Conservation (phyloP, 2,113 vertebrate genomes). For the Symphodus melops region DNA sequence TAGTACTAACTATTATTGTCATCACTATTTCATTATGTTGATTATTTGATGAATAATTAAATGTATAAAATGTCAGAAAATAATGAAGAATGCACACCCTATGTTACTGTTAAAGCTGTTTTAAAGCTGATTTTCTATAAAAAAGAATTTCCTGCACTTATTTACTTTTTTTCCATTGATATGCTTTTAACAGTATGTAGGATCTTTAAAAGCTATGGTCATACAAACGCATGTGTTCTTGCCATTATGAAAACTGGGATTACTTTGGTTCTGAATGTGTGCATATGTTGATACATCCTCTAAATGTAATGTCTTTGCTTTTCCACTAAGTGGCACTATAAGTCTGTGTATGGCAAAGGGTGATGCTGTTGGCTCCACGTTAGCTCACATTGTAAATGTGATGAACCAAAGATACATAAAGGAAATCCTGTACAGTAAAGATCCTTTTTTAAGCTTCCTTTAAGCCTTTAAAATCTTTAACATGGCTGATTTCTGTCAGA, state of each 20-base stretch:
- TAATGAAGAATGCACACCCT: no score
- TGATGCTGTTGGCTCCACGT: neutral
- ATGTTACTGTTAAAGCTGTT: no score
- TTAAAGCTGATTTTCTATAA: no score
- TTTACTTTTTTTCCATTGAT: no score
- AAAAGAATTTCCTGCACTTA: no score
- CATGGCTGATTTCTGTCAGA: neutral
- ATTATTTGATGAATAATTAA: neutral
- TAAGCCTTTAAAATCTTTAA: neutral
- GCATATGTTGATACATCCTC: no score
- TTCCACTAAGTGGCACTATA: constrained; percentile 56
- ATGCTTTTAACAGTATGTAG: no score
- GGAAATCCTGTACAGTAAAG: neutral
- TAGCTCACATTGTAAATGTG: neutral
- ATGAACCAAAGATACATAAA: neutral
- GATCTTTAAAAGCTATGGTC: no score
- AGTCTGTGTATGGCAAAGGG: neutral
- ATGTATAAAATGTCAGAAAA: no score
- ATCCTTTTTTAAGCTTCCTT: neutral
- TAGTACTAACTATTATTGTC: neutral
- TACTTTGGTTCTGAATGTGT: neutral
- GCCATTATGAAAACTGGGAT: neutral
- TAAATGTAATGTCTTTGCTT: neutral
- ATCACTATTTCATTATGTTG: neutral
- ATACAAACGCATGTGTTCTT: no score